Evolutionary conservation across 2,888 invertebrate species (phyloP).

Genomic region (Pemphredon lugubris): DNA sequence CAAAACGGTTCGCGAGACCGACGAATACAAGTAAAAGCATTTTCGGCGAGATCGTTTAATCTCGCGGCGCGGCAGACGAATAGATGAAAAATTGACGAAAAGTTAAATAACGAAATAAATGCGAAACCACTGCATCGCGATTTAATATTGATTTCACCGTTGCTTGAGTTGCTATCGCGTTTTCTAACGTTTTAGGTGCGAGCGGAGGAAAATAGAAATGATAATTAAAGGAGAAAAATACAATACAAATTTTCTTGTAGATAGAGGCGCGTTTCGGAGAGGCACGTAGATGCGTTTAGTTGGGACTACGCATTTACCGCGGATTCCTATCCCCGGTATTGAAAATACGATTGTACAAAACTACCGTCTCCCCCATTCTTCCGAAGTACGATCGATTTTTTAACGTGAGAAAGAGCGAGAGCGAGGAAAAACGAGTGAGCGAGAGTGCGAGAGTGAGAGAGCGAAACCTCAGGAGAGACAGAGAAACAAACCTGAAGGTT

Average conservation of each 20-base stretch:
- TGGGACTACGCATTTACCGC: neutral
- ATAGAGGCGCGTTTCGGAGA: neutral
- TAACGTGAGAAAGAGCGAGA: slow-evolving; percentile 4
- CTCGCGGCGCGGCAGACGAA: neutral
- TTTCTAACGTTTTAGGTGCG: neutral
- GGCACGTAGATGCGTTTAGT: neutral
- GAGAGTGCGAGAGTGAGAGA: slow-evolving; percentile 13
- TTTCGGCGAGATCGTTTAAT: neutral
- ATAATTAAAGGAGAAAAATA: neutral
- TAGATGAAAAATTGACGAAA: too few species aligned
- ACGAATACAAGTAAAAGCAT: neutral
- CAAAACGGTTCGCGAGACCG: neutral
- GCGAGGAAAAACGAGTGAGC: neutral
- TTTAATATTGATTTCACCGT: neutral
- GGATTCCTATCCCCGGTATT: neutral
- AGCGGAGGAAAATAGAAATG: neutral
- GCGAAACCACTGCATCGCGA: neutral
- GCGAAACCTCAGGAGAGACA: slow-evolving; percentile 17
- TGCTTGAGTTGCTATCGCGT: neutral
- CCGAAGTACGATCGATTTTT: slow-evolving; percentile 28
- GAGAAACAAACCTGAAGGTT: neutral
- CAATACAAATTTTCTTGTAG: neutral
- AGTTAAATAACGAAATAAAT: neutral
- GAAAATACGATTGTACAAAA: slow-evolving; percentile 19
- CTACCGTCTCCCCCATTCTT: slow-evolving; percentile 14